Evolutionary conservation across 1,140 invertebrate species (phyloP), one percentile per base, ranked within the genome.

Genomic region (Dufourea novaeangliae): DNA sequence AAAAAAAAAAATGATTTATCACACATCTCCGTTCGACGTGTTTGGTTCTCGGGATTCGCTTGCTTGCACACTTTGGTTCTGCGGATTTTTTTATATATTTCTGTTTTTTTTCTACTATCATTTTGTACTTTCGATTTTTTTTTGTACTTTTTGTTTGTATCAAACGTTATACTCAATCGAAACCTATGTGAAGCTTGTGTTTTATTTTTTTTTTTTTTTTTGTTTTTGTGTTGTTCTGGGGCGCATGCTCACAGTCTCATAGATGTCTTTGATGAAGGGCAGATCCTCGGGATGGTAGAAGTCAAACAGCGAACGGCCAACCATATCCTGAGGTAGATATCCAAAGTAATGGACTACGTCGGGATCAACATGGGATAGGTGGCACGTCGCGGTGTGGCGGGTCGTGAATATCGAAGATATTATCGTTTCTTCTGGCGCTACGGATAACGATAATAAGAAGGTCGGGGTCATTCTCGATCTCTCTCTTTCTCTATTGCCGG

Each of bases 211-310:
- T 59, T 0, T 54, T 44, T 77, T 22, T 70, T 64, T 74, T 22
- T 3, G 39, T n/a, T n/a, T n/a, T n/a, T n/a, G n/a, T n/a, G n/a
- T 44, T 52, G 14, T 63, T 70, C 32, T 82, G 29, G 77, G 63
- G 66, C 78, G 81, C 82, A 89, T 91, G 88, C 92, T 95, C 94
- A 98, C 95, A 90, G 94, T 95, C 92, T 97, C 95, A 91, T 98
- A 98, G 41, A 97, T 94, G 83, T 96, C 95, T 90, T 96, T 96
- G 57, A 98, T 92, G 80, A 95, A 94, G 0, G 93, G 90, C 83
- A 98, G 91, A 90, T 98, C 97, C 83, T 97, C 96, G 1, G 97
- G 96, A 92, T 98, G 97, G 88, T 97, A 98, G 84, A 97, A 96
- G 83, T 97, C 95, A 87, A 98, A 95, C 11, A 98, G 94, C 39